phyloP scores from a whole-genome alignment of 2,888 invertebrate genomes.

The Steinernema hermaphroditum region DNA sequence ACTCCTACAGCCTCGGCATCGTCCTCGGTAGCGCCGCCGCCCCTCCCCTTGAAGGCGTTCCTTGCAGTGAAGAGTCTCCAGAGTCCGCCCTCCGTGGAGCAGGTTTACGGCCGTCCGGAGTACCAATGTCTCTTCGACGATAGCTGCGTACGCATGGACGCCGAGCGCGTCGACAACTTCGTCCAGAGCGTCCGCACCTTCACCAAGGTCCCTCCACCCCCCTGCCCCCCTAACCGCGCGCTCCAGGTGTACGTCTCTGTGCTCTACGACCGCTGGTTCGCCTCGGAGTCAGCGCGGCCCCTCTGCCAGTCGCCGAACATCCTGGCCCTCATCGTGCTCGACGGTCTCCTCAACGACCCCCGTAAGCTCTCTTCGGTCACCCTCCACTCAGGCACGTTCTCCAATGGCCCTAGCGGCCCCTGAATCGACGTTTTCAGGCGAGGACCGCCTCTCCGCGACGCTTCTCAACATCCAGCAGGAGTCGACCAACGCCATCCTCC shows the following conservation, averaged over 20 bases:
- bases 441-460: constrained; percentile 43
- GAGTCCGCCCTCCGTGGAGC: constrained; percentile 7
- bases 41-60: too few relatives aligned
- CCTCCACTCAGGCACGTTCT: constrained; percentile 50
- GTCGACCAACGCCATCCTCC: constrained; percentile 57
- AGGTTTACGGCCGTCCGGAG: constrained; percentile 24
- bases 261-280: constrained; percentile 61
- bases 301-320: constrained; percentile 38
- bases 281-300: constrained; percentile 34
- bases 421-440: constrained; percentile 37
- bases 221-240: not conserved
- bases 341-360: constrained; percentile 58
- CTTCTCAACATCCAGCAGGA: constrained; percentile 60
- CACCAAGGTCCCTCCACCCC: constrained; percentile 51
- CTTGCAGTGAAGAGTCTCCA: constrained; percentile 20
- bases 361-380: constrained; percentile 59
- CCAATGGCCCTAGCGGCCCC: not conserved
- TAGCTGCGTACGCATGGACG: constrained; percentile 51
- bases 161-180: constrained; percentile 55
- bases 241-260: constrained; percentile 59
- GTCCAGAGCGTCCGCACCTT: constrained; percentile 56
- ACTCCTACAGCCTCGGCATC: constrained; percentile 25
- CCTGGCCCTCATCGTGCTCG: constrained; percentile 48
- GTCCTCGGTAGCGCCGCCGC: constrained; percentile 18
- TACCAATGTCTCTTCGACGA: constrained; percentile 53